Conservation (phyloP, 2,797 vertebrate species). For the Bufotes viridis region DNA sequence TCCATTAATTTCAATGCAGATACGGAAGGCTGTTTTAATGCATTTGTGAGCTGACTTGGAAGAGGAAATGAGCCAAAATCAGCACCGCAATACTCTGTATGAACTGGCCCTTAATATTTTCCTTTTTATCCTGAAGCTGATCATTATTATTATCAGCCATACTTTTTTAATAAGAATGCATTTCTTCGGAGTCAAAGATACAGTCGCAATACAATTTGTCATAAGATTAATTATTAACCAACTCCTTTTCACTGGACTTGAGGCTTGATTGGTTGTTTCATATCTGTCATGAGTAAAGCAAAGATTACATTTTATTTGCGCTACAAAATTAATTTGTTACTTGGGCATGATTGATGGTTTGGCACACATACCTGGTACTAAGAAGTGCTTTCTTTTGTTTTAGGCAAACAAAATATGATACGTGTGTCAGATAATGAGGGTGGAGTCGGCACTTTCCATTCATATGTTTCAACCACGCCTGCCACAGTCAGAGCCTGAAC, state of each 20-base stretch:
- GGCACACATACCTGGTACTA: constrained; percentile 55
- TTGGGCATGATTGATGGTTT: constrained; percentile 53
- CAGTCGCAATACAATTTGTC: constrained; percentile 28
- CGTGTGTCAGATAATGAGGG: constrained; percentile 43
- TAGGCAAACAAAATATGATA: constrained; percentile 47
- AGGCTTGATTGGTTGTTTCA: constrained; percentile 38
- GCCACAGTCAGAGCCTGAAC: neutral
- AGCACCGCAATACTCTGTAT: too few relatives aligned
- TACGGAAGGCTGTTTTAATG: too few relatives aligned
- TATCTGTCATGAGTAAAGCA: constrained; percentile 48
- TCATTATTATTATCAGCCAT: too few relatives aligned
- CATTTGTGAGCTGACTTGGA: too few relatives aligned
- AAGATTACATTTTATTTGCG: constrained; percentile 57
- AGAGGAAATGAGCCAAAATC: too few relatives aligned
- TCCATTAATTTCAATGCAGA: too few relatives aligned
- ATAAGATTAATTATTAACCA: constrained; percentile 54
- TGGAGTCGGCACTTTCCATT: constrained; percentile 4
- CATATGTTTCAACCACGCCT: neutral
- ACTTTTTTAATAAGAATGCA: neutral
- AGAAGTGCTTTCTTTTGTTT: constrained; percentile 55
- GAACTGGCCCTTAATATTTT: too few relatives aligned
- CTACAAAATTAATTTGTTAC: constrained; percentile 49
- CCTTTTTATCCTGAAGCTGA: too few relatives aligned
- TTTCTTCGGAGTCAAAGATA: neutral
- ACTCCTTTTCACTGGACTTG: constrained; percentile 12